Evolutionary conservation across 92 coral and sea anemone genomes (phyloP).

Genomic region (Epizoanthus scotinus): DNA sequence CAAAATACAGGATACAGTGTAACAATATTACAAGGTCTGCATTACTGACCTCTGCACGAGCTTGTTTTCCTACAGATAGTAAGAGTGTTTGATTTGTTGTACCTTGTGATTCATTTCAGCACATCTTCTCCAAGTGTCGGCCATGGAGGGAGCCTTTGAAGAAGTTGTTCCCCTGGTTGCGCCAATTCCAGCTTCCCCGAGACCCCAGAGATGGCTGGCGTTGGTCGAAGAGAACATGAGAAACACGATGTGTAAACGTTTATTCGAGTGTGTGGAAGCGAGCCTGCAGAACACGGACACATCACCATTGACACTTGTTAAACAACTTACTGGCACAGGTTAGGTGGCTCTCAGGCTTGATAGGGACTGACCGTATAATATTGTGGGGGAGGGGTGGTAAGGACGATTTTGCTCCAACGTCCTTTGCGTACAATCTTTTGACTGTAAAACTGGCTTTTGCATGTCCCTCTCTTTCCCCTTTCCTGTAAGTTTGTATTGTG

Average conservation of each 20-base stretch:
- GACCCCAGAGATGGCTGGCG: constrained; percentile 85
- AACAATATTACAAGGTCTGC: not conserved
- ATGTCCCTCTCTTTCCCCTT: no score
- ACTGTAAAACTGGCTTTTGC: no score
- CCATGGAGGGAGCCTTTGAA: constrained; percentile 72
- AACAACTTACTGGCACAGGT: constrained; percentile 40
- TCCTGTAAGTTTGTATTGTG: not conserved
- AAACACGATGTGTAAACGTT: constrained; percentile 63
- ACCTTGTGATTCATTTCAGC: constrained; percentile 52
- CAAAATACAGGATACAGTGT: not conserved
- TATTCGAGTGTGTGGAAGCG: constrained; percentile 71
- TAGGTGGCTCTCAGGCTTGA: no score
- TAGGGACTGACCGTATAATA: no score
- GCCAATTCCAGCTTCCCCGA: constrained; percentile 75
- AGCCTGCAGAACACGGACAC: constrained; percentile 37
- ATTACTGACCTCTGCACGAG: not conserved
- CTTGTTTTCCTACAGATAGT: not conserved
- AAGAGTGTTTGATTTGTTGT: not conserved
- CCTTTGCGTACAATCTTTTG: no score
- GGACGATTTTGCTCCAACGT: no score
- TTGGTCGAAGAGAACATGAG: constrained; percentile 82
- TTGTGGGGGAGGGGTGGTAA: not conserved
- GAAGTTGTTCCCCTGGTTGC: constrained; percentile 68
- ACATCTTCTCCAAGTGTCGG: constrained; percentile 88
- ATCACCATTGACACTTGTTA: constrained; percentile 46